Evolutionary conservation across 2,888 invertebrate species (phyloP), one percentile per base, ranked within the genome.

Genomic region (Lycophotia porphyrea): DNA sequence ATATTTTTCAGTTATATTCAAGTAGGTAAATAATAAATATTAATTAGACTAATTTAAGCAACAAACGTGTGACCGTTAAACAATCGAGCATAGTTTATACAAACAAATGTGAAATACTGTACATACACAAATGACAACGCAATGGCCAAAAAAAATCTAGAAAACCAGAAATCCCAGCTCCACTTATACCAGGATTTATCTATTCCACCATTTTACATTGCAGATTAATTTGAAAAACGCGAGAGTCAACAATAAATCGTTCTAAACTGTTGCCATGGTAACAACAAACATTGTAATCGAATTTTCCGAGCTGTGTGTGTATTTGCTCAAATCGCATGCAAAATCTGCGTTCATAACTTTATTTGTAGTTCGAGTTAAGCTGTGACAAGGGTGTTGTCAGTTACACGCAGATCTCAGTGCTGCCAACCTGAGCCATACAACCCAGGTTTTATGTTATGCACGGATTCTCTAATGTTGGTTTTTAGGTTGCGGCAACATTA

Each of bases 351-450:
- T 65, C 44, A 82, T 71, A 89, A 89, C 87, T 91, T 88, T 88
- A 89, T 89, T 87, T 84, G 83, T 87, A 88, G 89, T 88, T 87
- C 74, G 77, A 83, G 73, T 71, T 70, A 58, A 81, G 49, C 72
- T 81, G 60, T 91, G 92, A 92, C 86, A 87, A 91, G 92, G 92
- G 92, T 92, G 74, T 84, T 90, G 92, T 91, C 92, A 88, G 85
- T 66, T 75, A 76, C 91, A 92, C 84, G 79, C 84, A 77, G 70
- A 76, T 84, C 84, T 78, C 73, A 52, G 67, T 77, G 66, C 61
- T 77, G 72, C 79, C 71, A 82, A 52, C 71, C 64, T 76, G 73
- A 76, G 76, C 69, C 71, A 80, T 73, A 81, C 36, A 39, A 74
- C 63, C 71, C 73, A 49, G 68, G 77, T 77, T 77, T 34, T 63